Percentiles rank a stretch among this genome's conserved stretches.
phyloP scores from a whole-genome alignment of 1,140 invertebrate genomes.

The Pseudomyrmex flavicornis region DNA sequence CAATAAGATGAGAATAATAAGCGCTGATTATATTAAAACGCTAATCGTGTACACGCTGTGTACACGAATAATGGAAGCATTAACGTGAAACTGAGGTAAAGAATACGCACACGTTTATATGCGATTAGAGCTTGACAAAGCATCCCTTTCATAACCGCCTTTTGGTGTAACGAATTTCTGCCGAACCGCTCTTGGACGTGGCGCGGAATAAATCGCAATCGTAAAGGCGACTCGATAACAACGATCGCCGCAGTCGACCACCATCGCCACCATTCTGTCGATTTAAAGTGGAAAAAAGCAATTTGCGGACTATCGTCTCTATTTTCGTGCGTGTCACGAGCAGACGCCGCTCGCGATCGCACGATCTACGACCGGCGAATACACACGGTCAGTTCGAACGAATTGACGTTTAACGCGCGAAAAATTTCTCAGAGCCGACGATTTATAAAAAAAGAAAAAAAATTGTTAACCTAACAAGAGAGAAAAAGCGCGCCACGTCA shows the following conservation, averaged over 20 bases:
- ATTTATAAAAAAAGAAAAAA: slow-evolving; percentile 5
- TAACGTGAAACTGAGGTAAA: background rate
- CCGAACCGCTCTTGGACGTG: background rate
- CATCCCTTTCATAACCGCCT: slow-evolving; percentile 5
- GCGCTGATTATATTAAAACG: background rate
- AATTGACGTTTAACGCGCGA: background rate
- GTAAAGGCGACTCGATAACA: slow-evolving; percentile 41
- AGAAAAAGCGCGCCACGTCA: background rate
- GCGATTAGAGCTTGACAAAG: slow-evolving; percentile 19
- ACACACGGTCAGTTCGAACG: background rate
- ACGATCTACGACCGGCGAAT: slow-evolving; percentile 57
- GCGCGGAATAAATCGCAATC: slow-evolving; percentile 43
- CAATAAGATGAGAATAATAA: background rate
- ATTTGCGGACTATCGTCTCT: slow-evolving; percentile 68
- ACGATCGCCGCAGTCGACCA: slow-evolving; percentile 21
- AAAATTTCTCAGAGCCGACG: background rate
- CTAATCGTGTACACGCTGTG: too few relatives aligned
- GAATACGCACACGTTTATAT: background rate
- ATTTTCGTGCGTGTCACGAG: slow-evolving; percentile 69
- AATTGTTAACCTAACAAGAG: slow-evolving; percentile 1
- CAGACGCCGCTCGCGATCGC: slow-evolving; percentile 62
- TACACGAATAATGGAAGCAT: background rate
- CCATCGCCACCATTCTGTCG: slow-evolving; percentile 41
- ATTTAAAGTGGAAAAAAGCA: slow-evolving; percentile 73
- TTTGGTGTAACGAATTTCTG: slow-evolving; percentile 16